phyloP scores from a whole-genome alignment of 2,797 vertebrate genomes.

The Enteromius fasciolatus region DNA sequence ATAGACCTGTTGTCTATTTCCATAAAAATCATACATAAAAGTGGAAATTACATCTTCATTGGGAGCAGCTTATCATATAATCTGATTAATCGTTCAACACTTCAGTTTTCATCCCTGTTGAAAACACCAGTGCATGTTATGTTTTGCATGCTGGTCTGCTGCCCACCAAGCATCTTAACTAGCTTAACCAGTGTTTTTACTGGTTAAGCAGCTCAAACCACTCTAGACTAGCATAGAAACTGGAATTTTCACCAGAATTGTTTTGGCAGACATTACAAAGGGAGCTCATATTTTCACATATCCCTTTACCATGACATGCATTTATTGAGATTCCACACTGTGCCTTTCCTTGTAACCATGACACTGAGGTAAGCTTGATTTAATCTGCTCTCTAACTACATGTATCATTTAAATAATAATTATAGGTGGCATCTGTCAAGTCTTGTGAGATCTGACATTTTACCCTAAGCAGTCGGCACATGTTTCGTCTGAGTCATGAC shows the following conservation, averaged over 20 bases:
- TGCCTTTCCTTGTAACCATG: slow-evolving; percentile 54
- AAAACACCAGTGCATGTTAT: background rate
- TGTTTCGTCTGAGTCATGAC: slow-evolving; percentile 33
- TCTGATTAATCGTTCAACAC: background rate
- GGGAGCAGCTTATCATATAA: slow-evolving; percentile 18
- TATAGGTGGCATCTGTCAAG: slow-evolving; percentile 24
- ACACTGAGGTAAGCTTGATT: slow-evolving; percentile 4
- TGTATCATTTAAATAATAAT: slow-evolving; percentile 41
- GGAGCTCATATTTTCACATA: slow-evolving; percentile 59
- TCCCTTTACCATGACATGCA: slow-evolving; percentile 52
- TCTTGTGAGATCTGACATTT: slow-evolving; percentile 37
- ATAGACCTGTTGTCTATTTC: slow-evolving; percentile 18
- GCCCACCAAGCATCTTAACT: background rate
- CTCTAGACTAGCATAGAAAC: slow-evolving; percentile 9
- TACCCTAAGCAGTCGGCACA: slow-evolving; percentile 29
- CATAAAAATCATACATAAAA: slow-evolving; percentile 31
- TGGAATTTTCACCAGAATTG: slow-evolving; percentile 5
- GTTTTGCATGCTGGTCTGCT: slow-evolving; percentile 6
- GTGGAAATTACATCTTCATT: slow-evolving; percentile 47
- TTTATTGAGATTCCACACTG: slow-evolving; percentile 24
- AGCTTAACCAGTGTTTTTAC: background rate
- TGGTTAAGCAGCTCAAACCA: background rate
- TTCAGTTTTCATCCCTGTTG: background rate
- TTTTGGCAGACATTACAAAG: slow-evolving; percentile 53
- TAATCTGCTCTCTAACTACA: slow-evolving; percentile 35